These are phyloP conservation scores for Sisyra terminalis DNA, from an alignment of 2,888 invertebrate genomes.

Conservation along the genomic window DNA sequence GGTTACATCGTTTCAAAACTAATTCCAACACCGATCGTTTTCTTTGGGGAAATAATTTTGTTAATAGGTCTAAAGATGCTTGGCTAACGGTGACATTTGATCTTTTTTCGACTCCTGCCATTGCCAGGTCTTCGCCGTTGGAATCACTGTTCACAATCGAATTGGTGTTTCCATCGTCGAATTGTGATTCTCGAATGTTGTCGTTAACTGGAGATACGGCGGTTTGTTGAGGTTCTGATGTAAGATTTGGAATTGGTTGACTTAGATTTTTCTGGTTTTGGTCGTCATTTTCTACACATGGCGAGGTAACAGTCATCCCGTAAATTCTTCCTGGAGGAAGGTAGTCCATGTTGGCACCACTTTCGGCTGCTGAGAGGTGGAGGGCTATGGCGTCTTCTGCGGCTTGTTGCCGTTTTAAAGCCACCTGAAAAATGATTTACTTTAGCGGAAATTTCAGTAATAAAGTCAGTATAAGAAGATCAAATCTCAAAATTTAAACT, in stretches of 20 bases:
- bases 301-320: conserved; percentile 70
- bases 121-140: conserved; percentile 8
- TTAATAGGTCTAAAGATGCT: conserved; percentile 67
- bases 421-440: conserved; percentile 47
- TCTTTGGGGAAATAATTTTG: conserved; percentile 78
- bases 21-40: conserved; percentile 77
- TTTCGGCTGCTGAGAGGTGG: conserved; percentile 73
- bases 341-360: conserved; percentile 51
- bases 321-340: conserved; percentile 84
- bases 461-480: conserved; percentile 1
- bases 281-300: conserved; percentile 28
- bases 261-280: neutral
- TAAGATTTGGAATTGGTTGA: conserved; percentile 9
- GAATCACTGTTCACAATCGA: conserved; percentile 3
- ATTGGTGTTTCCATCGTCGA: conserved; percentile 9
- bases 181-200: conserved; percentile 5
- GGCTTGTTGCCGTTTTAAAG: conserved; percentile 89
- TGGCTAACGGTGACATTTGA: conserved; percentile 37
- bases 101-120: conserved; percentile 14
- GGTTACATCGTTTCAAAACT: conserved; percentile 82
- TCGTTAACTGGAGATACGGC: conserved; percentile 9
- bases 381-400: conserved; percentile 93
- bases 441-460: conserved; percentile 2
- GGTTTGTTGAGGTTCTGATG: conserved; percentile 4
- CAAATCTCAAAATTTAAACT: too few species aligned